phyloP scores from a whole-genome alignment of 2,113 vertebrate genomes.

The Cyrtonyx montezumae region DNA sequence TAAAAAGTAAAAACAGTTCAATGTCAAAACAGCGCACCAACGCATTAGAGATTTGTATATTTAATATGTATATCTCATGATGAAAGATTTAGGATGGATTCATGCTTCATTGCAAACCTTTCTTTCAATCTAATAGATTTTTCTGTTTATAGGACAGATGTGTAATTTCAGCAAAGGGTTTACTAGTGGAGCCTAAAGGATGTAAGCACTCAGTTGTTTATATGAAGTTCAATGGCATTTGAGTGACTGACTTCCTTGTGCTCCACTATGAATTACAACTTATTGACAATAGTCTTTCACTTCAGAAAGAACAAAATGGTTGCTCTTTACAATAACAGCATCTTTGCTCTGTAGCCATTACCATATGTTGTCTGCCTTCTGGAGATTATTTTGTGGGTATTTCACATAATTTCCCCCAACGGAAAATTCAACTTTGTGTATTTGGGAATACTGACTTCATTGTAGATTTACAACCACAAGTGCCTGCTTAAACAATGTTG shows the following conservation, averaged over 20 bases:
- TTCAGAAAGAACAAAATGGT: conserved; percentile 50
- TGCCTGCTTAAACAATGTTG: not conserved
- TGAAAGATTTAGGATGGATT: conserved; percentile 43
- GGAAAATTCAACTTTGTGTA: not conserved
- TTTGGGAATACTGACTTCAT: not conserved
- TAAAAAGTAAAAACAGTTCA: conserved; percentile 11
- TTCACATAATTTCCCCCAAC: not conserved
- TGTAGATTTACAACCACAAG: not conserved
- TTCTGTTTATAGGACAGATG: conserved; percentile 36
- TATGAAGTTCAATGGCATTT: conserved; percentile 60
- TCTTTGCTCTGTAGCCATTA: not conserved
- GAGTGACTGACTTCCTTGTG: conserved; percentile 39
- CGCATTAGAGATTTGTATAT: not conserved
- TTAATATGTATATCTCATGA: conserved; percentile 15
- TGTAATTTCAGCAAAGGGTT: conserved; percentile 40
- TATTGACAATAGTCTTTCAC: conserved; percentile 35
- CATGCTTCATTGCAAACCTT: conserved; percentile 40
- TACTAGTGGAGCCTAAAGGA: conserved; percentile 9
- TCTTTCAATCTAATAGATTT: conserved; percentile 31
- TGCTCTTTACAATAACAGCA: conserved; percentile 9
- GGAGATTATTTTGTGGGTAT: not conserved
- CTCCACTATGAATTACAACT: not conserved
- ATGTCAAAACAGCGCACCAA: conserved; percentile 14
- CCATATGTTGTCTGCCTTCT: not conserved
- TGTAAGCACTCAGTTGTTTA: conserved; percentile 39